A percentile compares a stretch with the other conserved stretches of the same genome.
Evolutionary conservation across 1,140 invertebrate genomes (phyloP).

Genomic region (Drosophila willistoni): DNA sequence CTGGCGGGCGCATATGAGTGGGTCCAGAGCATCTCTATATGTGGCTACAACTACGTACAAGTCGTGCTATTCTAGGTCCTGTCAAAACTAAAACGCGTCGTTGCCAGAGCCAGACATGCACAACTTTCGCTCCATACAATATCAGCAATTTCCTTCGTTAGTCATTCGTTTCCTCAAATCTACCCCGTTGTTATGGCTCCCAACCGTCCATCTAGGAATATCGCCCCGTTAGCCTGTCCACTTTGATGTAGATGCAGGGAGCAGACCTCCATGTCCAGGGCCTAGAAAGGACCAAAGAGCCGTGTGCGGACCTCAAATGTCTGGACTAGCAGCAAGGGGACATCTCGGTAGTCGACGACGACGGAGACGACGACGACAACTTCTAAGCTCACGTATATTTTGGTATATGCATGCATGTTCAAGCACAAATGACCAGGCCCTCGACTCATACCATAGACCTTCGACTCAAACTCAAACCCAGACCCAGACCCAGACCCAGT

Average conservation of each 20-base stretch:
- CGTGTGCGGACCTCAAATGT: constrained; percentile 47
- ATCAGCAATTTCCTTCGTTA: constrained; percentile 82
- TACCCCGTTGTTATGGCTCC: constrained; percentile 75
- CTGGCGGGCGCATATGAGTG: constrained; percentile 15
- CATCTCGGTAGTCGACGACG: constrained; percentile 69
- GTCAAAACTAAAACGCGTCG: constrained; percentile 78
- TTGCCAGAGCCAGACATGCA: constrained; percentile 72
- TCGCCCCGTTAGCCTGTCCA: constrained; percentile 70
- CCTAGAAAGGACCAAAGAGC: constrained; percentile 38
- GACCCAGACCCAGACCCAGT: not conserved
- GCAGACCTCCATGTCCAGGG: constrained; percentile 52
- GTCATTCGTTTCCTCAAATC: constrained; percentile 78
- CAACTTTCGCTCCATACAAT: constrained; percentile 79
- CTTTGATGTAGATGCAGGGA: constrained; percentile 70
- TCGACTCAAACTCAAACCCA: constrained; percentile 2
- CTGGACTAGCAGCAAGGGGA: constrained; percentile 73
- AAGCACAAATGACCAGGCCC: constrained; percentile 54
- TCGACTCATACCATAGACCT: constrained; percentile 27
- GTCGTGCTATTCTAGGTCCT: constrained; percentile 63
- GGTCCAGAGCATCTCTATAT: constrained; percentile 34
- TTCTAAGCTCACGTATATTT: constrained; percentile 72
- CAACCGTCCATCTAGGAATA: constrained; percentile 55
- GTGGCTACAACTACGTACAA: constrained; percentile 6
- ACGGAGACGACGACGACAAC: constrained; percentile 61
- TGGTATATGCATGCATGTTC: constrained; percentile 50